Conservation (phyloP, 2,888 invertebrate species). For the Drosophila paramelanica region DNA sequence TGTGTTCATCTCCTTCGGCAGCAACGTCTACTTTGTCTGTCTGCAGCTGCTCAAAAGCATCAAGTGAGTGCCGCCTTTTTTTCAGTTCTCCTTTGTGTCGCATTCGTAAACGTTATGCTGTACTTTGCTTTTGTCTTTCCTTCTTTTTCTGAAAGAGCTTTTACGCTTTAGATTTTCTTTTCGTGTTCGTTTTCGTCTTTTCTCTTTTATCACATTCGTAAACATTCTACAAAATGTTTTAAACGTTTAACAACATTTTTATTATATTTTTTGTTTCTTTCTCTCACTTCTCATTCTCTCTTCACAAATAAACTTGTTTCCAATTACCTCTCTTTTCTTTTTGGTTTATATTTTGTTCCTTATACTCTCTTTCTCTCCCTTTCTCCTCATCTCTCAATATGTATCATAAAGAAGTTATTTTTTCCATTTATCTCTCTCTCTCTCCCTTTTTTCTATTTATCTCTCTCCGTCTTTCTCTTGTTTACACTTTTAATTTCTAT, state of each 20-base stretch:
- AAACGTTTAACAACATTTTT: too few relatives aligned
- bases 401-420: not conserved
- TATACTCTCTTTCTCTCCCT: not conserved
- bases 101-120: not conserved
- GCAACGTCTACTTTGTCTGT: conserved; percentile 87
- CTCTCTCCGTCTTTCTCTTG: too few relatives aligned
- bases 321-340: too few relatives aligned
- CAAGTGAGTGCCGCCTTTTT: conserved; percentile 72
- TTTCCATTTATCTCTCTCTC: too few relatives aligned
- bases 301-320: too few relatives aligned
- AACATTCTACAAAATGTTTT: too few relatives aligned
- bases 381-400: too few relatives aligned
- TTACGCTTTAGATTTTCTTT: too few relatives aligned
- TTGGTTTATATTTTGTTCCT: not conserved
- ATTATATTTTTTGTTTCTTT: too few relatives aligned
- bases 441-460: not conserved
- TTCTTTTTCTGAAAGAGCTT: too few relatives aligned
- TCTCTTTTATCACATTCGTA: too few relatives aligned
- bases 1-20: conserved; percentile 86
- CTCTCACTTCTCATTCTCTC: not conserved
- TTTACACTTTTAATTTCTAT: not conserved
- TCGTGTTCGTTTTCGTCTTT: too few relatives aligned
- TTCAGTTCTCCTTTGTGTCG: not conserved
- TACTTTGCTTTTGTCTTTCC: not conserved
- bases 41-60: conserved; percentile 87